Evolutionary conservation across 2,888 invertebrate genomes (phyloP).

Genomic region (Iphiclides podalirius): DNA sequence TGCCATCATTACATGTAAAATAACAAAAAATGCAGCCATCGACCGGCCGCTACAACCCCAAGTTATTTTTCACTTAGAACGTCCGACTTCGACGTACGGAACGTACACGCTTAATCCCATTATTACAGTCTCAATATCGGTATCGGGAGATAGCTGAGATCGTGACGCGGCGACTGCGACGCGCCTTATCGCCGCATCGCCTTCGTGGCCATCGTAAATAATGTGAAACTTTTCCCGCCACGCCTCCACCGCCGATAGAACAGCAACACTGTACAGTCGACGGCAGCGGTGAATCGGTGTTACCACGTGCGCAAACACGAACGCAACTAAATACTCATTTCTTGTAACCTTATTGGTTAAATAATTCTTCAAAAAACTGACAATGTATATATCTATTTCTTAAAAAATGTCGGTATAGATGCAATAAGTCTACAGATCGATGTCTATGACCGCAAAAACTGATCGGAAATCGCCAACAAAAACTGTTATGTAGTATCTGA

Average conservation of each 20-base stretch:
- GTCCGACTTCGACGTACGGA: not conserved
- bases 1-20: no score
- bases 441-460: no score
- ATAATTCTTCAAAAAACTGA: no score
- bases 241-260: slow-evolving; percentile 60
- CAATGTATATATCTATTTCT: no score
- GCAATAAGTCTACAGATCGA: no score
- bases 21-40: no score
- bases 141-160: slow-evolving; percentile 71
- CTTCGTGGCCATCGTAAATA: slow-evolving; percentile 78
- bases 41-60: no score
- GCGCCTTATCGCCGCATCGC: slow-evolving; percentile 77
- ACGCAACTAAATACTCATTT: no score
- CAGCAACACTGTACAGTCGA: slow-evolving; percentile 50
- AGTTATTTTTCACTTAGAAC: not conserved
- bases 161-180: slow-evolving; percentile 78
- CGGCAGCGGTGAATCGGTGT: not conserved
- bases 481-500: not conserved
- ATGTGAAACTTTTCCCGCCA: slow-evolving; percentile 78
- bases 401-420: no score
- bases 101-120: slow-evolving; percentile 34
- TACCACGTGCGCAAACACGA: no score
- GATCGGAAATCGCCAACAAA: no score
- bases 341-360: no score
- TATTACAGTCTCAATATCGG: slow-evolving; percentile 72